phyloP scores from a whole-genome alignment of 2,797 vertebrate species.

The Sebastes diploproa region DNA sequence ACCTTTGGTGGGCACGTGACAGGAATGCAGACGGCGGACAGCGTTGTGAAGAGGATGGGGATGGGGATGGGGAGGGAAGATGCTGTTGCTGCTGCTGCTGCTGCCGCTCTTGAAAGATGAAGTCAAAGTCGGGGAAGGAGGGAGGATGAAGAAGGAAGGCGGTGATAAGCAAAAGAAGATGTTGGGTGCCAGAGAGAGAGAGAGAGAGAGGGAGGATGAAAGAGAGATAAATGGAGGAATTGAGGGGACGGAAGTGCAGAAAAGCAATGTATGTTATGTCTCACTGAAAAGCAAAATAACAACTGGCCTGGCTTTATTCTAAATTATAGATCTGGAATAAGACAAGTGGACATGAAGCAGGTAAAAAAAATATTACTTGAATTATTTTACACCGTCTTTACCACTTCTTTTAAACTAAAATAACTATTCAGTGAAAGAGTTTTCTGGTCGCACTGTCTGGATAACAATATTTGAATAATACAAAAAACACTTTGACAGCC shows the following conservation, averaged over 20 bases:
- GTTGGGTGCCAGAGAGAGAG: constrained; percentile 58
- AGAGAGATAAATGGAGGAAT: constrained; percentile 44
- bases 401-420: not conserved
- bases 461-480: not conserved
- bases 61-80: constrained; percentile 56
- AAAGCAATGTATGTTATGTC: constrained; percentile 50
- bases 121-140: constrained; percentile 75
- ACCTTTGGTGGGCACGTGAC: constrained; percentile 82
- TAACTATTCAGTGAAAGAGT: not conserved
- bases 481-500: not conserved
- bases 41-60: constrained; percentile 70
- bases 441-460: not conserved
- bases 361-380: not conserved
- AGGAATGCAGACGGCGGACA: constrained; percentile 78
- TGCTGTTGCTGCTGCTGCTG: constrained; percentile 32
- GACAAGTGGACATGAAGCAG: not conserved
- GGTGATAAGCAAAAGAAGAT: constrained; percentile 80
- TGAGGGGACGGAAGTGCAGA: constrained; percentile 32
- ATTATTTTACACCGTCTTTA: not conserved
- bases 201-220: constrained; percentile 46
- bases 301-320: constrained; percentile 41
- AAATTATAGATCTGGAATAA: constrained; percentile 3
- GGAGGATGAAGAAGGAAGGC: constrained; percentile 61
- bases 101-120: constrained; percentile 73
- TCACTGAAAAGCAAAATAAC: constrained; percentile 59